Conservation (phyloP, 2,113 vertebrate genomes). For the Caretta caretta region DNA sequence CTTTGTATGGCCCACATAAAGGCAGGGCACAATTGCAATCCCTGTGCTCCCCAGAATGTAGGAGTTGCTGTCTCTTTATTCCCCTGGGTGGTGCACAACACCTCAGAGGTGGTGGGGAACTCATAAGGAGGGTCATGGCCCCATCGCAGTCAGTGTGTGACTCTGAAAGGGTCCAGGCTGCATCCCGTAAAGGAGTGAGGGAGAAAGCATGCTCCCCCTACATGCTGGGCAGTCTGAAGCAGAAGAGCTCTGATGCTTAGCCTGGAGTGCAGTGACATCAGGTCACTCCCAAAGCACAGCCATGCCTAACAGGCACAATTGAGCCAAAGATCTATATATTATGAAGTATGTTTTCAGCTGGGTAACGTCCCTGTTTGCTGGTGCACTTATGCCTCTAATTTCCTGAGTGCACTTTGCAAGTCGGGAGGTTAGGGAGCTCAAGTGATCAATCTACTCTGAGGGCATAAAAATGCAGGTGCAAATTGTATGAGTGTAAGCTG, state of each 20-base stretch:
- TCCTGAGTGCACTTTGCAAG: neutral
- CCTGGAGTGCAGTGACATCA: neutral
- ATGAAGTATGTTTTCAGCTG: too few relatives aligned
- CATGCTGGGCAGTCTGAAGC: neutral
- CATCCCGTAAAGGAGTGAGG: neutral
- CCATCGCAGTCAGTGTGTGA: too few relatives aligned
- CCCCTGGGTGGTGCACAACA: neutral
- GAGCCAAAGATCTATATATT: neutral
- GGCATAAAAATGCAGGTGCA: neutral
- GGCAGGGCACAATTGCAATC: neutral
- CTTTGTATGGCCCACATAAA: neutral
- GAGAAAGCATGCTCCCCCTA: neutral
- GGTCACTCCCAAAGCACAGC: neutral
- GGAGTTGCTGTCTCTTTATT: neutral
- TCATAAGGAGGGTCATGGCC: neutral
- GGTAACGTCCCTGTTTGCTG: too few relatives aligned
- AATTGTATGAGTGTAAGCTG: neutral
- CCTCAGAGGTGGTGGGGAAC: neutral
- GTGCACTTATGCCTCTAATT: neutral
- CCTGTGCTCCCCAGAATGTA: neutral
- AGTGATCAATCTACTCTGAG: neutral
- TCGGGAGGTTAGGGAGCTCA: constrained; percentile 9
- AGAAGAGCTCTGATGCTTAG: neutral
- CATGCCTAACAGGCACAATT: neutral
- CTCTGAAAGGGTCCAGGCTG: too few relatives aligned